Percentiles rank a stretch among this genome's conserved stretches.
Conservation (phyloP, 2,888 invertebrate species). For the Macrosiphum euphorbiae region DNA sequence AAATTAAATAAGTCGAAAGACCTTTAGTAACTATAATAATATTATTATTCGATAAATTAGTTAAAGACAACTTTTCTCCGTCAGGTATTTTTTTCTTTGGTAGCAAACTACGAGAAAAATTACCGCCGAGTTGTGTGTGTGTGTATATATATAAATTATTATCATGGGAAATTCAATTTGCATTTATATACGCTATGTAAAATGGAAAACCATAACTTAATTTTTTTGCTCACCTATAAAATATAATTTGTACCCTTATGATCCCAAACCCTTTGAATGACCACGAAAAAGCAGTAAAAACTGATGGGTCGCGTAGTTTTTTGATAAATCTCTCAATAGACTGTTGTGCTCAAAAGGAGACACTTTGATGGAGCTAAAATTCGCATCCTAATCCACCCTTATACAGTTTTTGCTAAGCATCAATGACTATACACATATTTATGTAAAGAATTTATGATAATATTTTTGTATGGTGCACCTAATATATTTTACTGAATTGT, state of each 20-base stretch:
- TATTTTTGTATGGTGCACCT: background rate
- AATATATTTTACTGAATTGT: background rate
- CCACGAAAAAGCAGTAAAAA: slow-evolving; percentile 22
- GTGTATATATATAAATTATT: background rate
- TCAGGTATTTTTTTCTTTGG: background rate
- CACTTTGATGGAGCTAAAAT: background rate
- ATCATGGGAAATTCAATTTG: slow-evolving; percentile 44
- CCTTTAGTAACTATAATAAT: background rate
- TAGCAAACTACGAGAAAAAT: background rate
- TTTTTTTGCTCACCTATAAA: slow-evolving; percentile 46
- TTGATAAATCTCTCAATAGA: slow-evolving; percentile 34
- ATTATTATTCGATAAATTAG: background rate
- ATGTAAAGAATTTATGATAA: background rate
- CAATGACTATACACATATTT: background rate
- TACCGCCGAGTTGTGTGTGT: background rate
- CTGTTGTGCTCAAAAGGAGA: background rate
- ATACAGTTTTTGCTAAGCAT: background rate
- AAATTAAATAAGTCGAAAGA: background rate
- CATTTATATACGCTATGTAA: slow-evolving; percentile 22
- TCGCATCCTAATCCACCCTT: background rate
- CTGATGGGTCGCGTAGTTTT: slow-evolving; percentile 37
- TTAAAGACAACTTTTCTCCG: background rate
- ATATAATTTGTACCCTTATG: slow-evolving; percentile 39
- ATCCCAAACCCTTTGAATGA: slow-evolving; percentile 11
- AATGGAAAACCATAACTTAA: background rate